These are phyloP conservation scores for Pammene fasciana DNA, from an alignment of 2,888 invertebrate genomes.

Conservation along the genomic window DNA sequence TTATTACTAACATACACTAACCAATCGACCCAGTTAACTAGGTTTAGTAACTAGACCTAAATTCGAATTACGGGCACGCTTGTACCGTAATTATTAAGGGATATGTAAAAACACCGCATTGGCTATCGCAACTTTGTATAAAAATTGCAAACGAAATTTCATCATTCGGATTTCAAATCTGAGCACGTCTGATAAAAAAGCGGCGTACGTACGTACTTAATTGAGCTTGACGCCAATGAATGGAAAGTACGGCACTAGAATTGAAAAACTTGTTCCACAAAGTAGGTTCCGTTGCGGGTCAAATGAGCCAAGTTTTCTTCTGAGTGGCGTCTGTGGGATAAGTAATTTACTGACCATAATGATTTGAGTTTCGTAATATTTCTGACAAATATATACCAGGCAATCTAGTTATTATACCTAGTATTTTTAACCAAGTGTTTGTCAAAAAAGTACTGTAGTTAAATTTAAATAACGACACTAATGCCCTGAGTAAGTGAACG, in stretches of 20 bases:
- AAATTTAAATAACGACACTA: no score
- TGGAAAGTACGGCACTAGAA: slow-evolving; percentile 50
- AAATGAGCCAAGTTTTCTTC: slow-evolving; percentile 58
- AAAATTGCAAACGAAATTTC: background rate
- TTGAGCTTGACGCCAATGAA: slow-evolving; percentile 51
- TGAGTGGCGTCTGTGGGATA: slow-evolving; percentile 44
- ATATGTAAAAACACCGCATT: background rate
- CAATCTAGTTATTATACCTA: background rate
- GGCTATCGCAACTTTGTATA: background rate
- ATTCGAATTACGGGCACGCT: slow-evolving; percentile 8
- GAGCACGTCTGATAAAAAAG: slow-evolving; percentile 17
- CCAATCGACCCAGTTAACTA: slow-evolving; percentile 5
- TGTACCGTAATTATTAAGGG: background rate
- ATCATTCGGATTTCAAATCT: background rate
- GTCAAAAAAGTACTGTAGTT: no score
- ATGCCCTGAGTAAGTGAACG: no score
- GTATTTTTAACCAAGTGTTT: no score
- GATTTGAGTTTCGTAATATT: background rate
- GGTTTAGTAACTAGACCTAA: slow-evolving; percentile 31
- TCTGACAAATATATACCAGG: background rate
- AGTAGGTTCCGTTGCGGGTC: slow-evolving; percentile 52
- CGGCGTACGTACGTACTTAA: slow-evolving; percentile 18
- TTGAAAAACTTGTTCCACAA: slow-evolving; percentile 58
- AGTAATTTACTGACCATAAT: slow-evolving; percentile 40
- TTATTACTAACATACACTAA: slow-evolving; percentile 30